phyloP scores from a whole-genome alignment of 1,140 invertebrate genomes.

The Pseudomyrmex pallidus region DNA sequence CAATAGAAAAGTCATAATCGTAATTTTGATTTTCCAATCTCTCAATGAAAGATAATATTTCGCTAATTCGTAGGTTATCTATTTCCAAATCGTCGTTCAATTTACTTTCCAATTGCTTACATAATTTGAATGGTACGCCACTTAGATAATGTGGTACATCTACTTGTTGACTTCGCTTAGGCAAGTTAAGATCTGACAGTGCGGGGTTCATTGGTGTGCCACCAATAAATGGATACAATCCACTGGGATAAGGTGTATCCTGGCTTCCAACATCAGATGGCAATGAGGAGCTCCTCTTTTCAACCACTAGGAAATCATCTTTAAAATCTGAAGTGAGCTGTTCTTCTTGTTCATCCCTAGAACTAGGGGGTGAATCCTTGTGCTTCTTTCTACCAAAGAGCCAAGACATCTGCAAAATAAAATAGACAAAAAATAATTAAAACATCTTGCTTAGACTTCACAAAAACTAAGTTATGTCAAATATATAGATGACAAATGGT shows the following conservation, averaged over 20 bases:
- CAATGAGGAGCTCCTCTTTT: slow-evolving; percentile 65
- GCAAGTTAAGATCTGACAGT: slow-evolving; percentile 38
- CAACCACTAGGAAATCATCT: slow-evolving; percentile 79
- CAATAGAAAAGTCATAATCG: slow-evolving; percentile 80
- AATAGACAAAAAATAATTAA: neutral
- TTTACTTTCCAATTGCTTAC: slow-evolving; percentile 72
- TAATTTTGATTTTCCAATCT: slow-evolving; percentile 75
- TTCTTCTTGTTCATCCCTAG: slow-evolving; percentile 70
- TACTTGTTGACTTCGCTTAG: slow-evolving; percentile 68
- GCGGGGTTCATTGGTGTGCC: slow-evolving; percentile 60
- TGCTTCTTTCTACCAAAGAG: slow-evolving; percentile 84
- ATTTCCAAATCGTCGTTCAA: slow-evolving; percentile 78
- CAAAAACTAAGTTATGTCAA: no score
- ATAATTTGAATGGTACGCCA: slow-evolving; percentile 81
- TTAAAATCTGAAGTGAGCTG: slow-evolving; percentile 47
- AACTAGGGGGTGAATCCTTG: slow-evolving; percentile 78
- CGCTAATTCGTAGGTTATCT: slow-evolving; percentile 77
- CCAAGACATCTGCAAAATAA: slow-evolving; percentile 82
- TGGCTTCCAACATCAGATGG: slow-evolving; percentile 47
- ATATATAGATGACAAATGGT: no score
- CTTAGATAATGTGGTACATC: slow-evolving; percentile 77
- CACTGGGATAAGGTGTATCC: slow-evolving; percentile 45
- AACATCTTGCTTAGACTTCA: no score
- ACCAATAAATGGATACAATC: slow-evolving; percentile 76
- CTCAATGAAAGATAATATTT: slow-evolving; percentile 80